phyloP scores from a whole-genome alignment of 2,888 invertebrate genomes.

The Plusia festucae region DNA sequence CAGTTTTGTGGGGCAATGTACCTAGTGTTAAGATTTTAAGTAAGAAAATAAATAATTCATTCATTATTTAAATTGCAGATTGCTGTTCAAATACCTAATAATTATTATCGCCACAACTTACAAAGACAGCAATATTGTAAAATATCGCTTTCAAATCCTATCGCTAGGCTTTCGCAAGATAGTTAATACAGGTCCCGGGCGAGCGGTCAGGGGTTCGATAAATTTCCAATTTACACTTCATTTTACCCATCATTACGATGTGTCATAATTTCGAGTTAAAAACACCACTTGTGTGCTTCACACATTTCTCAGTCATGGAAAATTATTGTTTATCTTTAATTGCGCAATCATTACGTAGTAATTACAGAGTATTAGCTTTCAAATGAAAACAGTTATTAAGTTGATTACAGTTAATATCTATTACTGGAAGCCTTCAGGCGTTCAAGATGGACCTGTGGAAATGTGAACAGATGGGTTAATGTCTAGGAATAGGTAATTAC shows the following conservation, averaged over 20 bases:
- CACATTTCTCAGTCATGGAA: background rate
- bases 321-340: background rate
- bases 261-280: background rate
- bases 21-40: too few species aligned
- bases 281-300: background rate
- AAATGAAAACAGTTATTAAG: slow-evolving; percentile 42
- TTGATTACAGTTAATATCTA: slow-evolving; percentile 10
- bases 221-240: background rate
- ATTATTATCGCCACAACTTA: too few species aligned
- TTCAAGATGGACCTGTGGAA: slow-evolving; percentile 22
- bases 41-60: too few species aligned
- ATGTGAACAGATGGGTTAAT: slow-evolving; percentile 27
- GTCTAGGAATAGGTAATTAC: slow-evolving; percentile 4
- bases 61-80: too few species aligned
- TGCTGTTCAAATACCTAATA: too few species aligned
- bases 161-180: too few species aligned
- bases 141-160: too few species aligned
- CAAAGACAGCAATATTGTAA: too few species aligned
- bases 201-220: background rate
- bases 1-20: too few species aligned
- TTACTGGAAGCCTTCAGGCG: background rate
- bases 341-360: slow-evolving; percentile 10
- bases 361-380: slow-evolving; percentile 12
- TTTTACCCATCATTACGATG: background rate
- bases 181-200: too few species aligned